phyloP scores from a whole-genome alignment of 2,888 invertebrate genomes.

The Drosophila putrida region DNA sequence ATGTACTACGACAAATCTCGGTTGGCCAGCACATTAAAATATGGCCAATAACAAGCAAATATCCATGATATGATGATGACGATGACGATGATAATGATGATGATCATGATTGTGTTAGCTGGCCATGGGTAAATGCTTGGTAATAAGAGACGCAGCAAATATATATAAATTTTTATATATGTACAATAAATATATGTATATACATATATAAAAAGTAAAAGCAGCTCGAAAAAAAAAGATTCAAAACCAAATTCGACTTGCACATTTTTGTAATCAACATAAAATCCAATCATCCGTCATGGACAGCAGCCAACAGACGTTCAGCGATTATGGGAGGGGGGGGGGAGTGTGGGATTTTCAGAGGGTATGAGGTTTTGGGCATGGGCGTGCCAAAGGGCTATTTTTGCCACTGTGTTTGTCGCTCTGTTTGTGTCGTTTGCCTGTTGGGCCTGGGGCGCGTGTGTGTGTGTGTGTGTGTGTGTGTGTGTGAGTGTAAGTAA shows the following conservation, averaged over 20 bases:
- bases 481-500: slow-evolving; percentile 34
- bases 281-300: slow-evolving; percentile 80
- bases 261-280: slow-evolving; percentile 78
- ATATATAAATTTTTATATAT: slow-evolving; percentile 2
- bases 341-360: neutral
- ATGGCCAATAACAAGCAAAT: slow-evolving; percentile 78
- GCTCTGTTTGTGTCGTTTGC: slow-evolving; percentile 14
- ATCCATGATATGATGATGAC: slow-evolving; percentile 53
- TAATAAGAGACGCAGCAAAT: slow-evolving; percentile 51
- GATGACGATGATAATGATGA: slow-evolving; percentile 13
- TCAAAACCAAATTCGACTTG: slow-evolving; percentile 68
- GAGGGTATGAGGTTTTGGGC: neutral
- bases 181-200: neutral
- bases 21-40: slow-evolving; percentile 76
- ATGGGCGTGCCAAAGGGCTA: slow-evolving; percentile 63
- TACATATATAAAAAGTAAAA: neutral
- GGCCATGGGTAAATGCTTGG: slow-evolving; percentile 50
- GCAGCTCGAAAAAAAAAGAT: slow-evolving; percentile 37
- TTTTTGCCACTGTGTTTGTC: slow-evolving; percentile 18
- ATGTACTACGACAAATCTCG: slow-evolving; percentile 79
- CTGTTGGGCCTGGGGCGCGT: slow-evolving; percentile 14
- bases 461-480: slow-evolving; percentile 26
- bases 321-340: slow-evolving; percentile 10
- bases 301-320: slow-evolving; percentile 70
- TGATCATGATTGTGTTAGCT: slow-evolving; percentile 37